phyloP scores from a whole-genome alignment of 2,797 vertebrate genomes.

The Novumbra hubbsi region DNA sequence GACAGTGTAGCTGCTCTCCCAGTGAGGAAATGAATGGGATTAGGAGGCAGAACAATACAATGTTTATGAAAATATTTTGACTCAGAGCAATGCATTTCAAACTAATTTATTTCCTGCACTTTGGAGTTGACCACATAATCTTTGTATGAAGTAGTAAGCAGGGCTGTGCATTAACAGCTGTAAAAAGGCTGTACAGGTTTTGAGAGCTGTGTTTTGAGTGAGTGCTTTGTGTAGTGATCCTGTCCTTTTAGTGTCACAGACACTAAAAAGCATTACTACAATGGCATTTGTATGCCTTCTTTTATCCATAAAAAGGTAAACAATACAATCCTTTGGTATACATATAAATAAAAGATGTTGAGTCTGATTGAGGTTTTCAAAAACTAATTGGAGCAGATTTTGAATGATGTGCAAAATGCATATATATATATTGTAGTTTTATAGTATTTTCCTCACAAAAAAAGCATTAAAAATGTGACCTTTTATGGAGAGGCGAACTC shows the following conservation, averaged over 20 bases:
- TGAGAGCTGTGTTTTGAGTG: slow-evolving; percentile 42
- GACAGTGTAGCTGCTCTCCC: slow-evolving; percentile 26
- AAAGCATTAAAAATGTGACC: too few species aligned
- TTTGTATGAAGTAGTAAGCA: slow-evolving; percentile 26
- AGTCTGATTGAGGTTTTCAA: too few species aligned
- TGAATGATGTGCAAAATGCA: too few species aligned
- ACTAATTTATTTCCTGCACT: slow-evolving; percentile 23
- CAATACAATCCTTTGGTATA: slow-evolving; percentile 33
- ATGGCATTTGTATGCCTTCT: not conserved
- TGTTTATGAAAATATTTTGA: slow-evolving; percentile 43
- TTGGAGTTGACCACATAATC: slow-evolving; percentile 36
- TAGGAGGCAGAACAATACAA: slow-evolving; percentile 29
- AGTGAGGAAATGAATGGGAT: too few species aligned
- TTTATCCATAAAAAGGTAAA: not conserved
- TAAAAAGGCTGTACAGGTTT: slow-evolving; percentile 39
- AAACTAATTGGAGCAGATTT: too few species aligned
- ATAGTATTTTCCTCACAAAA: too few species aligned
- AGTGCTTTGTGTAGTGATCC: slow-evolving; percentile 34
- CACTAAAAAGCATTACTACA: slow-evolving; percentile 58
- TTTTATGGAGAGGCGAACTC: too few species aligned
- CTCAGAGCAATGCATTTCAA: slow-evolving; percentile 50
- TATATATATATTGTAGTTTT: too few species aligned
- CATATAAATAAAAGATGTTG: not conserved
- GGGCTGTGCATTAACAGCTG: slow-evolving; percentile 50
- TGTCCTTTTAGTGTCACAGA: slow-evolving; percentile 44